Base-by-base conservation (phyloP, 2,113 vertebrate genomes). In the Scalopus aquaticus region DNA sequence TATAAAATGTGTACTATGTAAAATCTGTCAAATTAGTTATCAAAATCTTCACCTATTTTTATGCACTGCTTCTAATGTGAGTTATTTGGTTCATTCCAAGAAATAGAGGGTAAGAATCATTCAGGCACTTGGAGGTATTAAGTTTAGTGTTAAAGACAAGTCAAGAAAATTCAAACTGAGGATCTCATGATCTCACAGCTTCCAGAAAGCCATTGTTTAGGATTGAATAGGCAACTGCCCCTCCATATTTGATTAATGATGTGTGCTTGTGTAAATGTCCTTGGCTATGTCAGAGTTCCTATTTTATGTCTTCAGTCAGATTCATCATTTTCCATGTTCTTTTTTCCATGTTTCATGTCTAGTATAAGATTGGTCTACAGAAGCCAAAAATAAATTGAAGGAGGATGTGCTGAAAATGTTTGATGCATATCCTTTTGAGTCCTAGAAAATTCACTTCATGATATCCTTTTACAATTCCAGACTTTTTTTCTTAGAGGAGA, bases 371-470 rank as follows among this genome's bases (percentile, higher is more conserved):
- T 95, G 67, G 88, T 95, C 96, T 97, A 77, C 84, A 11, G 2
- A 17, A 96, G 93, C 96, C 96, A 98, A 95, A 97, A 97, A 87
- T 85, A 98, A 97, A 98, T 96, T 98, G 95, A 98, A 98, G 97
- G 97, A 96, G 93, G 16, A 98, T 97, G 94, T 93, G 74, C 76
- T 95, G 90, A 77, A 97, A 96, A 85, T 94, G 72, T 92, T 93
- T 88, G 95, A 92, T 97, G 77, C 70, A 86, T 90, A 95, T 82
- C 51, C 85, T 94, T 97, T 56, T 51, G 96, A 96, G 76, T 96
- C 79, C 91, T 96, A 78, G 84, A 96, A 96, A 96, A 95, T 97
- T 92, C 90, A 88, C 24, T 95, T 97, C 70, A 83, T 62, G 67
- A 90, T 87, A 54, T 88, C 60, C 78, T 94, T 96, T 93, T 73